Conservation (phyloP, 1,140 invertebrate genomes). For the Tribolium castaneum region DNA sequence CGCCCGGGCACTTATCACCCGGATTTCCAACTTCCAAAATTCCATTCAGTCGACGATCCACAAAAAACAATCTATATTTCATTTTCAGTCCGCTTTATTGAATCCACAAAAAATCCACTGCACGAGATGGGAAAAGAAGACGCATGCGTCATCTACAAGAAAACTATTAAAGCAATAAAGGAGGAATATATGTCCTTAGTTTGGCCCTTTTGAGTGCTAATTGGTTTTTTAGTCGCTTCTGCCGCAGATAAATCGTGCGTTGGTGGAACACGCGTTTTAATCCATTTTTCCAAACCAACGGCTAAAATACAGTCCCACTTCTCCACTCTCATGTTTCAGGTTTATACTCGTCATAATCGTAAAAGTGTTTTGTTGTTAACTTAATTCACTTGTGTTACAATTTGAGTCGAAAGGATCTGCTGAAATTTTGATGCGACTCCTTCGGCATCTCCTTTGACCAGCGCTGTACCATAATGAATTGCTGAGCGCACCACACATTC, state of each 20-base stretch:
- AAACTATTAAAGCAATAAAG: conserved; percentile 46
- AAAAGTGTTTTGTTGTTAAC: background rate
- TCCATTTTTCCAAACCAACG: too few species aligned
- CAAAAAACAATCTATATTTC: conserved; percentile 48
- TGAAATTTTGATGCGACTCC: background rate
- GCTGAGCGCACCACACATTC: conserved; percentile 1
- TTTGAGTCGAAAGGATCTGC: background rate
- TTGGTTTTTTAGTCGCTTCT: conserved; percentile 31
- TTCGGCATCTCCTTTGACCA: conserved; percentile 2
- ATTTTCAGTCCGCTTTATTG: conserved; percentile 48
- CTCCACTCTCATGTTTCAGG: background rate
- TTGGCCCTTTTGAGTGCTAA: conserved; percentile 38
- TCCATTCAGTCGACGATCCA: conserved; percentile 38
- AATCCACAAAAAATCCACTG: conserved; percentile 45
- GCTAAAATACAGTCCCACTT: background rate
- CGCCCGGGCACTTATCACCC: conserved; percentile 37
- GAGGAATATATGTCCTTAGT: conserved; percentile 35
- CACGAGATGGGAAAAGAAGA: conserved; percentile 26
- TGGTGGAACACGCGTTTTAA: too few species aligned
- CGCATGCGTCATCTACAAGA: conserved; percentile 43
- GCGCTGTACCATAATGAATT: background rate
- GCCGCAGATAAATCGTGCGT: too few species aligned
- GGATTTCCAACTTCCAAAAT: conserved; percentile 42
- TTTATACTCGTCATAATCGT: background rate
- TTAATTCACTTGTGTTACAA: background rate